phyloP scores from a whole-genome alignment of 2,113 vertebrate species.

The Bungarus multicinctus region DNA sequence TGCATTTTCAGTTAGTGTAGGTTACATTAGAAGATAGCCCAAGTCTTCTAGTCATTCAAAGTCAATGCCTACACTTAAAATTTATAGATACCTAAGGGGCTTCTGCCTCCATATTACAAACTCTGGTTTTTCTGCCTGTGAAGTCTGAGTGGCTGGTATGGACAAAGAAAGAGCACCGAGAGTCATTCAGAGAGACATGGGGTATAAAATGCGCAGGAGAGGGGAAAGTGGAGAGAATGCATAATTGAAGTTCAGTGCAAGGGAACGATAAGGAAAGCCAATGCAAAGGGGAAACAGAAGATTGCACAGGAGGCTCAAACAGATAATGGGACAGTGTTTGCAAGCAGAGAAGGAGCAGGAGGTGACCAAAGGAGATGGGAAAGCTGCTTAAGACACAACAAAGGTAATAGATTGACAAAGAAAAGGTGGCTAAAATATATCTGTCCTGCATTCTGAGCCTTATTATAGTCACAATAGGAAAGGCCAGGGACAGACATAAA shows the following conservation, averaged over 20 bases:
- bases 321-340: conserved; percentile 66
- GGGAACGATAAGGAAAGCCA: conserved; percentile 55
- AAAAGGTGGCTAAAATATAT: conserved; percentile 64
- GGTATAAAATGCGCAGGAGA: conserved; percentile 15
- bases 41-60: neutral
- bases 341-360: conserved; percentile 29
- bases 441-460: conserved; percentile 56
- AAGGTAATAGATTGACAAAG: conserved; percentile 70
- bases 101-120: neutral
- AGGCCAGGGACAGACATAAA: conserved; percentile 67
- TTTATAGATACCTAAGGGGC: neutral
- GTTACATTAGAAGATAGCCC: neutral
- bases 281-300: conserved; percentile 61
- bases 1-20: neutral
- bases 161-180: neutral
- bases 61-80: neutral
- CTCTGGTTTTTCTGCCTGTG: neutral
- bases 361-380: conserved; percentile 44
- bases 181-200: neutral
- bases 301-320: conserved; percentile 49
- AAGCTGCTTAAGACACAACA: conserved; percentile 57
- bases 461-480: conserved; percentile 64
- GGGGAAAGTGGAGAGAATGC: conserved; percentile 16
- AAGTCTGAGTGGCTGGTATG: neutral
- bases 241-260: conserved; percentile 42